These are phyloP conservation scores for Mesodorylaimus sp. DNA, from an alignment of 2,888 invertebrate species.

Conservation along the genomic window DNA sequence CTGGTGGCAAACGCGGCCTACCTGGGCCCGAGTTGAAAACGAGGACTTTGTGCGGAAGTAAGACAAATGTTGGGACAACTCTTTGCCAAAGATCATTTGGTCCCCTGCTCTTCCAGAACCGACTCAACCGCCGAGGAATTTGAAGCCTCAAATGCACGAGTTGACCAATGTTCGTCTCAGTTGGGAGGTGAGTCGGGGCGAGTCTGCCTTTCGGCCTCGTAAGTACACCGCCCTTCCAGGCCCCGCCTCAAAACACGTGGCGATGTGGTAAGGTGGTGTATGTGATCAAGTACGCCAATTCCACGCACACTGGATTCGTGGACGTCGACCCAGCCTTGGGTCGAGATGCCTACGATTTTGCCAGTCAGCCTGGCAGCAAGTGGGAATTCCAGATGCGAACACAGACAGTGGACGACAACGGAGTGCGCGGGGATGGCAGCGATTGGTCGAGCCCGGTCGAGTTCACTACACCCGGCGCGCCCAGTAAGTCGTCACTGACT, in stretches of 20 bases:
- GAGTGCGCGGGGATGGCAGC: constrained; percentile 8
- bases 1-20: constrained; percentile 26
- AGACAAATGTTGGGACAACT: constrained; percentile 3
- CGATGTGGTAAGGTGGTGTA: constrained; percentile 24
- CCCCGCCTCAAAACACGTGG: constrained; percentile 19
- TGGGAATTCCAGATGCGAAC: constrained; percentile 28
- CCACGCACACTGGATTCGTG: constrained; percentile 16
- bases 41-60: constrained; percentile 26
- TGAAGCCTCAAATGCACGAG: constrained; percentile 19
- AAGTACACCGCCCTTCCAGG: not conserved
- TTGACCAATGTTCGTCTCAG: constrained; percentile 23
- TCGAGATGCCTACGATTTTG: constrained; percentile 16
- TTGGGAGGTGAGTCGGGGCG: constrained; percentile 18
- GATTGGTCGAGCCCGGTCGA: constrained; percentile 20
- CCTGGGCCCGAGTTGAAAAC: constrained; percentile 27
- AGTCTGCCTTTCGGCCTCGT: not conserved
- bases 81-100: not conserved
- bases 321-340: constrained; percentile 16
- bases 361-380: constrained; percentile 23
- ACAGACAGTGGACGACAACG: constrained; percentile 25
- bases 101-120: constrained; percentile 17
- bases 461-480: constrained; percentile 8
- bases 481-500: constrained; percentile 1
- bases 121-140: constrained; percentile 24
- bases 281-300: constrained; percentile 24